phyloP scores from a whole-genome alignment of 1,140 invertebrate species.

The Spodoptera frugiperda region DNA sequence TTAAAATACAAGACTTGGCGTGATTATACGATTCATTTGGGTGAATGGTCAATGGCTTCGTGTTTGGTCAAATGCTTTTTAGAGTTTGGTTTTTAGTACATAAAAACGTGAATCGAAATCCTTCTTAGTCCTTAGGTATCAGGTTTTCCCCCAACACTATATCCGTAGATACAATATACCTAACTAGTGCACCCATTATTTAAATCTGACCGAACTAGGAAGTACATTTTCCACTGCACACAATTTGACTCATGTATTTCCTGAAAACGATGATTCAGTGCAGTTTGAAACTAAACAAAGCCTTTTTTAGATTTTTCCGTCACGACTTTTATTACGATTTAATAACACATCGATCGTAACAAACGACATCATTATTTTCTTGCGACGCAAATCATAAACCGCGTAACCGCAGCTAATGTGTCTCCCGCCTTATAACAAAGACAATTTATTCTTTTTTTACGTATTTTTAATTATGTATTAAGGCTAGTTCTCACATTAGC shows the following conservation, averaged over 20 bases:
- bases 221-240: neutral
- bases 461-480: constrained; percentile 48
- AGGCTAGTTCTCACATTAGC: constrained; percentile 55
- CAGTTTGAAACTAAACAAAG: neutral
- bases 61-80: too few relatives aligned
- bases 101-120: too few relatives aligned
- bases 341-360: constrained; percentile 7
- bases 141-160: too few relatives aligned
- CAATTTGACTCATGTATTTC: neutral
- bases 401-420: constrained; percentile 24
- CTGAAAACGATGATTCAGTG: constrained; percentile 4
- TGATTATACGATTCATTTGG: too few relatives aligned
- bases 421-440: constrained; percentile 34
- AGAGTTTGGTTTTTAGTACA: too few relatives aligned
- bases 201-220: neutral
- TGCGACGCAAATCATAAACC: neutral
- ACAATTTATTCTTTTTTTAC: constrained; percentile 17
- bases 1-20: neutral
- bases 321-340: neutral
- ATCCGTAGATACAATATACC: neutral
- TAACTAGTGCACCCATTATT: neutral
- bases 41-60: too few relatives aligned
- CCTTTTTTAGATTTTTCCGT: neutral
- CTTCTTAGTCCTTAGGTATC: too few relatives aligned
- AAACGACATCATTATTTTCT: constrained; percentile 15